Evolutionary conservation across 2,888 invertebrate species (phyloP).

Genomic region (Harpagoxenus sublaevis): DNA sequence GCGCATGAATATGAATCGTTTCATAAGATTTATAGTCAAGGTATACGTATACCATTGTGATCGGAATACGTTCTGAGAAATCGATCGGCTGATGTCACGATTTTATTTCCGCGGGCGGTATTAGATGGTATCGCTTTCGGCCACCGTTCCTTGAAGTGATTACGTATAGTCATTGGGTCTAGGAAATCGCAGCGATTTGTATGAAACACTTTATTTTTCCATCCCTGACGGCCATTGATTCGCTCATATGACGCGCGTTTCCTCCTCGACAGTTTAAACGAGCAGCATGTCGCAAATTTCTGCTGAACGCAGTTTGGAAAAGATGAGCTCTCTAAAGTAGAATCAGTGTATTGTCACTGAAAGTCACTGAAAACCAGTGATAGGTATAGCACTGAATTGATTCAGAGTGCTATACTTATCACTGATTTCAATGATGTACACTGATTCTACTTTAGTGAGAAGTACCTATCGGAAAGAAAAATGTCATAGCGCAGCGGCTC

Average conservation of each 20-base stretch:
- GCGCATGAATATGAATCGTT: constrained; percentile 43
- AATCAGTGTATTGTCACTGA: no score
- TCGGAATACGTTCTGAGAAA: constrained; percentile 46
- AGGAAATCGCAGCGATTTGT: constrained; percentile 26
- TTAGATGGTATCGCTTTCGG: constrained; percentile 43
- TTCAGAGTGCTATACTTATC: no score
- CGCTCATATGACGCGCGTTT: not conserved
- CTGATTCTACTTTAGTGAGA: no score
- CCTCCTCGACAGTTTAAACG: not conserved
- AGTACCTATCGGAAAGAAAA: not conserved
- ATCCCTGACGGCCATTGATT: not conserved
- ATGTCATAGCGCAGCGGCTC: not conserved
- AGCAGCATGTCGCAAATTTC: not conserved
- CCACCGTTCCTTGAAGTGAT: constrained; percentile 30
- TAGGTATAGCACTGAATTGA: no score
- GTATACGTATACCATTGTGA: constrained; percentile 41
- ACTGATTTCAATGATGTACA: no score
- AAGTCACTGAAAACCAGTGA: no score
- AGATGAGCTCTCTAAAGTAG: no score
- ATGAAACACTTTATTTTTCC: constrained; percentile 35
- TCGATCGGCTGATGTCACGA: constrained; percentile 50
- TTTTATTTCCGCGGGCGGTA: constrained; percentile 45
- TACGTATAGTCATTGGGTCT: not conserved
- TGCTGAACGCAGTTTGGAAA: not conserved
- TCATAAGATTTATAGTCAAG: constrained; percentile 42